Percentiles rank a stretch among this genome's conserved stretches.
phyloP scores from a whole-genome alignment of 2,888 invertebrate genomes.

The Acleris sparsana region DNA sequence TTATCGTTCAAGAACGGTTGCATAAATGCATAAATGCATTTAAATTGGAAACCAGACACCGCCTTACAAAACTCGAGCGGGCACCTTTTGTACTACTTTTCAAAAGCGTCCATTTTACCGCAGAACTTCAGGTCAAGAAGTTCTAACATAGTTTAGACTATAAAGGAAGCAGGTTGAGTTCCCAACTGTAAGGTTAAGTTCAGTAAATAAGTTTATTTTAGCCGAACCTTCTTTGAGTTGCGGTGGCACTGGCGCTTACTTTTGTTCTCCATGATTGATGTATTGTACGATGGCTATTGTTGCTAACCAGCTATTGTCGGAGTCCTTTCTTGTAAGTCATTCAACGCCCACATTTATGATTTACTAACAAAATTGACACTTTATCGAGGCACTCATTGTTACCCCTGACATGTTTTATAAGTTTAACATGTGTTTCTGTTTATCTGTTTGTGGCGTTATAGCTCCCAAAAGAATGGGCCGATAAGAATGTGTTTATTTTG shows the following conservation, averaged over 20 bases:
- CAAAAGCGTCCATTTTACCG: slow-evolving; percentile 25
- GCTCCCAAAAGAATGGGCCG: no score
- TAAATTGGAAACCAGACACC: neutral
- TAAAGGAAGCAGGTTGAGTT: slow-evolving; percentile 10
- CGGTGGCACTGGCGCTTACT: slow-evolving; percentile 22
- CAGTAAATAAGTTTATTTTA: neutral
- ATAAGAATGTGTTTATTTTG: no score
- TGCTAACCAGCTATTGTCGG: slow-evolving; percentile 23
- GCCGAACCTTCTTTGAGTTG: slow-evolving; percentile 18
- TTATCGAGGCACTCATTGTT: no score
- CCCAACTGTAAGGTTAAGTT: slow-evolving; percentile 5
- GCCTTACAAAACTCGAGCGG: slow-evolving; percentile 8
- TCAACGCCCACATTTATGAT: no score
- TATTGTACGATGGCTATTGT: slow-evolving; percentile 23
- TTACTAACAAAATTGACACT: no score
- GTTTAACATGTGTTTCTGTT: no score
- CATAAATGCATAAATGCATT: neutral
- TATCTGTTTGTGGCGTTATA: no score
- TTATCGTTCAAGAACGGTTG: neutral
- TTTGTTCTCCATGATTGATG: slow-evolving; percentile 20
- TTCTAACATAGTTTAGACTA: slow-evolving; percentile 15
- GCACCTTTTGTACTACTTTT: slow-evolving; percentile 4
- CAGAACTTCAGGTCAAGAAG: slow-evolving; percentile 24
- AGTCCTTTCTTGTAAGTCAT: neutral
- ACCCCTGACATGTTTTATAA: no score